Evolutionary conservation across 1,140 invertebrate genomes (phyloP).

Genomic region (Pinna nobilis): DNA sequence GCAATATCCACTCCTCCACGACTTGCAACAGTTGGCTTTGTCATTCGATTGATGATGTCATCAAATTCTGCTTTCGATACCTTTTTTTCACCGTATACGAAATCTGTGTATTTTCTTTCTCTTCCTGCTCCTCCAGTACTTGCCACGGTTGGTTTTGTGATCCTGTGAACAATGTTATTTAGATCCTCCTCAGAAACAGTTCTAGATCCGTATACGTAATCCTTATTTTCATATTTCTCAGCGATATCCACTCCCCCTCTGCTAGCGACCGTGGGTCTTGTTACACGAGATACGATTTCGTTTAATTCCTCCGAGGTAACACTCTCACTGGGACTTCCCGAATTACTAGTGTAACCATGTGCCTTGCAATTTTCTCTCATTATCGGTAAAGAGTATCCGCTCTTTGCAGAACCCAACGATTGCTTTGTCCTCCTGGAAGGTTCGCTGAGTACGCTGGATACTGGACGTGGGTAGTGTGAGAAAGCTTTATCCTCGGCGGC

Average conservation of each 20-base stretch:
- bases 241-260: conserved; percentile 55
- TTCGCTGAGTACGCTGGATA: conserved; percentile 8
- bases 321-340: conserved; percentile 12
- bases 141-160: conserved; percentile 57
- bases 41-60: conserved; percentile 57
- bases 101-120: conserved; percentile 48
- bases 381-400: conserved; percentile 7
- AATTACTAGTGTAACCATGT: not conserved
- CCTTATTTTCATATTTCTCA: conserved; percentile 51
- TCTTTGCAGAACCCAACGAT: not conserved
- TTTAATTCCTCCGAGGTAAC: conserved; percentile 45
- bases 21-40: conserved; percentile 56
- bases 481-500: conserved; percentile 25
- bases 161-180: conserved; percentile 48
- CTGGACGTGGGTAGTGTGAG: conserved; percentile 10
- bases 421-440: not conserved
- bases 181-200: conserved; percentile 46
- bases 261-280: conserved; percentile 56
- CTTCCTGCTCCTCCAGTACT: conserved; percentile 55
- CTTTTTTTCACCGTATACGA: conserved; percentile 52
- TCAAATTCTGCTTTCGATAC: conserved; percentile 51
- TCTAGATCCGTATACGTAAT: conserved; percentile 55
- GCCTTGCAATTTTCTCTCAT: conserved; percentile 7
- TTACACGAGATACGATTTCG: conserved; percentile 50
- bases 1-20: conserved; percentile 47